These are phyloP conservation scores for Machimus atricapillus DNA, from an alignment of 2,888 invertebrate genomes.

Conservation along the genomic window DNA sequence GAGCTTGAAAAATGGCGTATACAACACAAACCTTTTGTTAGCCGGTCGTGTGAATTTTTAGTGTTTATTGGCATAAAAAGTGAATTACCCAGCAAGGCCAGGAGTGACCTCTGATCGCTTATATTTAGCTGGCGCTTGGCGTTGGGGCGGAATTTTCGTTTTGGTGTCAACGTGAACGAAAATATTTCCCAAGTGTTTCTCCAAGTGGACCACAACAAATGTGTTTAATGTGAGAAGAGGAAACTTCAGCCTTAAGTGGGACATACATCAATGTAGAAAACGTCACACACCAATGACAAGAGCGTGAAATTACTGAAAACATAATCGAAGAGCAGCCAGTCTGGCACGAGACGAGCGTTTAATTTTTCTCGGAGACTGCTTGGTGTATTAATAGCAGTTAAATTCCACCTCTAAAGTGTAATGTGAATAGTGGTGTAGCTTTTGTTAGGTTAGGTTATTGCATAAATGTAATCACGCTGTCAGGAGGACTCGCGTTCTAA, in stretches of 20 bases:
- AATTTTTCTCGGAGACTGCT: not conserved
- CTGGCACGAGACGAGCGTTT: not conserved
- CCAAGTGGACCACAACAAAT: constrained; percentile 21
- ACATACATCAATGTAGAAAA: constrained; percentile 39
- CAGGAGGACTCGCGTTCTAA: not conserved
- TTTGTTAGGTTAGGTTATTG: constrained; percentile 41
- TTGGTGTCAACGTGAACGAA: not conserved
- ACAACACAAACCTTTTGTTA: constrained; percentile 70
- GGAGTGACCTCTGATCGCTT: not conserved
- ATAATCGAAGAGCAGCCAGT: not conserved
- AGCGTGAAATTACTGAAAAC: constrained; percentile 9
- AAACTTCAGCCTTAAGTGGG: constrained; percentile 32
- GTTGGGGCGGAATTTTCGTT: not conserved
- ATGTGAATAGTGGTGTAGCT: constrained; percentile 1
- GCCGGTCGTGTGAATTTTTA: constrained; percentile 54
- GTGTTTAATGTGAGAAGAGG: constrained; percentile 19
- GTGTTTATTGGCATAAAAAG: constrained; percentile 20
- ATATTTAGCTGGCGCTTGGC: not conserved
- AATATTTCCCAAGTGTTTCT: constrained; percentile 26
- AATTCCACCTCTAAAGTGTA: not conserved
- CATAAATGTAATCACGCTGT: constrained; percentile 35
- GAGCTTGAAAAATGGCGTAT: constrained; percentile 69
- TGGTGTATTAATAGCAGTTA: constrained; percentile 1
- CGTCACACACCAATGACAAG: constrained; percentile 31
- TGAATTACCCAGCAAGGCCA: not conserved